Percentiles rank a stretch among this genome's conserved stretches.
Conservation (phyloP, 2,113 vertebrate genomes). For the Diadophis punctatus region DNA sequence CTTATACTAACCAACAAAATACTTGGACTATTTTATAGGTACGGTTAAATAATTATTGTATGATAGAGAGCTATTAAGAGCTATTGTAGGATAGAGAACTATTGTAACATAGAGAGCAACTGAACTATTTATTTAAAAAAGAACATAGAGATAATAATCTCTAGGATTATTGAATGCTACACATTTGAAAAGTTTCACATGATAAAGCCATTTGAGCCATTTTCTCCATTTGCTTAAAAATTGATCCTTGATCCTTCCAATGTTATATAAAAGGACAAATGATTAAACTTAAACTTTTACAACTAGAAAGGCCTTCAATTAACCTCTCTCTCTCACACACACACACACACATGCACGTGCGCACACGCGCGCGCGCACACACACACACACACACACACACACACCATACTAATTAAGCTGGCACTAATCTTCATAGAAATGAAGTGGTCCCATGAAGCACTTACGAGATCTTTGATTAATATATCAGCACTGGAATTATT, state of each 20-base stretch:
- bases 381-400: neutral
- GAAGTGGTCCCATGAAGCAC: neutral
- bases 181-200: neutral
- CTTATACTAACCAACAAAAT: neutral
- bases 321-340: too few relatives aligned
- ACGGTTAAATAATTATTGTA: neutral
- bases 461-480: constrained; percentile 10
- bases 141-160: neutral
- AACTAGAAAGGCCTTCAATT: constrained; percentile 14
- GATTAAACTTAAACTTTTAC: constrained; percentile 13
- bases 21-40: neutral
- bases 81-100: neutral
- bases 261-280: constrained; percentile 21
- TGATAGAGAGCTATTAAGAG: neutral
- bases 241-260: neutral
- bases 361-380: neutral
- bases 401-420: constrained; percentile 20
- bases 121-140: neutral
- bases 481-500: neutral
- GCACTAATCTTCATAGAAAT: constrained; percentile 14
- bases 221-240: neutral
- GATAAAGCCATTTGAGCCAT: neutral
- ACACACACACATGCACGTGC: constrained; percentile 4
- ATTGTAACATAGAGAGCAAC: neutral
- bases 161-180: neutral